A percentile compares a stretch with the other conserved stretches of the same genome.
These are phyloP conservation scores for Petrolisthes manimaculis DNA, from an alignment of 2,888 invertebrate genomes.

Conservation along the genomic window DNA sequence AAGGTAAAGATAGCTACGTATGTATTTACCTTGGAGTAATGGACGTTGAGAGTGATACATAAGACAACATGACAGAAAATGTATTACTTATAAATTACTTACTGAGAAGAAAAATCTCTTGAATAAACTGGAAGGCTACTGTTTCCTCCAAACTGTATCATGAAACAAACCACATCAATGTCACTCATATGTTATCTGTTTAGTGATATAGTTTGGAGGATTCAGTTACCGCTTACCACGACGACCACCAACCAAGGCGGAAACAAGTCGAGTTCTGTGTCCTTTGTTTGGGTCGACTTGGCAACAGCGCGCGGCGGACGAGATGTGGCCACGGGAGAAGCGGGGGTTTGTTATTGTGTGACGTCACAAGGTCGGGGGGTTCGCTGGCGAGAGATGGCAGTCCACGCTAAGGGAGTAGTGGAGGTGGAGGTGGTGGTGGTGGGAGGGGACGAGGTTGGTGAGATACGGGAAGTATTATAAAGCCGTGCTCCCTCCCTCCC, in stretches of 20 bases:
- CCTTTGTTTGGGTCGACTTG: conserved; percentile 52
- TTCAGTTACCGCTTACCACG: too few species aligned
- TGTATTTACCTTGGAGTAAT: too few species aligned
- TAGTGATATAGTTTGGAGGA: too few species aligned
- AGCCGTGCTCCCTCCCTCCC: not conserved
- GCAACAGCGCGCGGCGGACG: conserved; percentile 44
- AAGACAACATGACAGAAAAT: too few species aligned
- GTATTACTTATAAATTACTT: not conserved
- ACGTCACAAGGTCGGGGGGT: conserved; percentile 61
- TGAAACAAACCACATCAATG: too few species aligned
- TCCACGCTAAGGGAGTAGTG: not conserved
- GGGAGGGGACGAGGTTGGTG: conserved; percentile 15
- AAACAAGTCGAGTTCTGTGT: conserved; percentile 4
- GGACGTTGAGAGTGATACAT: too few species aligned
- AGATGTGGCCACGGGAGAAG: not conserved
- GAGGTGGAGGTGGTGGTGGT: not conserved
- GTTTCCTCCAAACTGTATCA: too few species aligned
- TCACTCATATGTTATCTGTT: too few species aligned
- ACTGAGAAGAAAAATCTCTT: not conserved
- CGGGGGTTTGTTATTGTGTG: conserved; percentile 57
- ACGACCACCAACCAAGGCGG: not conserved
- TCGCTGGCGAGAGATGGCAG: conserved; percentile 32
- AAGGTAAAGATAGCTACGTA: too few species aligned
- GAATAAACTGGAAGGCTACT: too few species aligned
- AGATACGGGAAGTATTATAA: conserved; percentile 5